These are phyloP conservation scores for Dinomys branickii DNA, from an alignment of 2,113 vertebrate genomes.

Conservation along the genomic window DNA sequence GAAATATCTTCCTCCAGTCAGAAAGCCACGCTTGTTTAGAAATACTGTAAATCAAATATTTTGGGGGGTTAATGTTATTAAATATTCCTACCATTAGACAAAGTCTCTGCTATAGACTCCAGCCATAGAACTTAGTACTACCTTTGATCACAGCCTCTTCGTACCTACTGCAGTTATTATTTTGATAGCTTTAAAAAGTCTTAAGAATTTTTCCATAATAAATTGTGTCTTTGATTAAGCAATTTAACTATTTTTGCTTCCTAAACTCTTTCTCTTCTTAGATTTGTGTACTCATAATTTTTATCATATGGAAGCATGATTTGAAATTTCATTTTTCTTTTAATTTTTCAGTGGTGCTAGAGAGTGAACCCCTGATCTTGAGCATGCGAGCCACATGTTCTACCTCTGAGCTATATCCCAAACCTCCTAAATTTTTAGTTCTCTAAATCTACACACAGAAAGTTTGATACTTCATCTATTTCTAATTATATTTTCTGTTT, in stretches of 20 bases:
- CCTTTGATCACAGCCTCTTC: conserved; percentile 54
- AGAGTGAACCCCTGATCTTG: neutral
- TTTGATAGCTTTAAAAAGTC: neutral
- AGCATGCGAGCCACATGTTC: too few species aligned
- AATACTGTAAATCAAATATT: conserved; percentile 45
- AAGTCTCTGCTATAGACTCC: conserved; percentile 36
- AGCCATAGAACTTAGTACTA: conserved; percentile 17
- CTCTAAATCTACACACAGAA: neutral
- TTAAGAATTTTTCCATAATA: conserved; percentile 15
- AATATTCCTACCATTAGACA: conserved; percentile 38
- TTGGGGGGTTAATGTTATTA: neutral
- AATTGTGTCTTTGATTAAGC: conserved; percentile 66
- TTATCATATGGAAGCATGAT: neutral
- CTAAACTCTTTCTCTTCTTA: conserved; percentile 4
- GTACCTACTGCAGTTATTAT: neutral
- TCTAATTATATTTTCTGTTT: neutral
- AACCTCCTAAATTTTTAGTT: neutral
- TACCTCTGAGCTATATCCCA: too few species aligned
- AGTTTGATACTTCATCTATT: neutral
- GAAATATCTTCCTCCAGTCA: conserved; percentile 2
- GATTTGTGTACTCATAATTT: conserved; percentile 25
- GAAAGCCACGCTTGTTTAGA: conserved; percentile 50
- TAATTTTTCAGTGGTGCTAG: neutral
- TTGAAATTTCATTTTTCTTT: neutral
- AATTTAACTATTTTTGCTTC: conserved; percentile 67